Base-by-base conservation (phyloP, 1,140 invertebrate genomes). In the Globodera ellingtonae region DNA sequence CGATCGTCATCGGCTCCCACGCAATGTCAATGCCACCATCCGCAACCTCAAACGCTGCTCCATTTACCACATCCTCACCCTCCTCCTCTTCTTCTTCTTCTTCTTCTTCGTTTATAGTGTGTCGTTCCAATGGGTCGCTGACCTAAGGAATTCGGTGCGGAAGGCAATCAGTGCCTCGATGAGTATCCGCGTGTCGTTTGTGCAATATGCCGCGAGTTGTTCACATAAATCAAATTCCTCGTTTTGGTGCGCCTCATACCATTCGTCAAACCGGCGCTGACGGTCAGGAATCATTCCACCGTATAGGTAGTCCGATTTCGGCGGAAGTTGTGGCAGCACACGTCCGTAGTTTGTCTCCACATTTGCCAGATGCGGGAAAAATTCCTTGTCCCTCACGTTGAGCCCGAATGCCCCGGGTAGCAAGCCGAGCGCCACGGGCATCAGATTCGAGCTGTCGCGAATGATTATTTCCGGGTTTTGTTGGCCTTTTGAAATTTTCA, bases 131-230 rank as follows among this genome's bases (percentile, higher is more conserved):
- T 3, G 47, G 47, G 52, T 50, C n/a, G 7, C 6, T 72, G 47
- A 72, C 6, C 5, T 9, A 18, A 72, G 10, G 44, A 72, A 76
- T 76, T 76, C 35, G 4, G n/a, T 35, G 6, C 74, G 15, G 21
- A 76, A 76, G 21, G 52, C 74, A 2, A 76, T 13, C 6, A 76
- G 74, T 9, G 74, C 74, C 5, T 47, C 15, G n/a, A 65, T 76
- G 0, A 76, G 1, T 48, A 76, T 76, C 0, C 52, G 47, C 0
- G n/a, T 66, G 74, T 76, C 74, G 21, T 65, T 59, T 6, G 44
- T 44, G 10, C 74, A 76, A 13, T 76, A 76, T 75, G 74, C 4
- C 0, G 74, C 66, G 1, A 59, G 67, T 8, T 66, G 46, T 67
- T 71, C 52, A 2, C 47, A 47, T 8, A 76, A 74, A 74, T 62